Evolutionary conservation across 2,113 vertebrate genomes (phyloP).

Genomic region (Nicator chloris): DNA sequence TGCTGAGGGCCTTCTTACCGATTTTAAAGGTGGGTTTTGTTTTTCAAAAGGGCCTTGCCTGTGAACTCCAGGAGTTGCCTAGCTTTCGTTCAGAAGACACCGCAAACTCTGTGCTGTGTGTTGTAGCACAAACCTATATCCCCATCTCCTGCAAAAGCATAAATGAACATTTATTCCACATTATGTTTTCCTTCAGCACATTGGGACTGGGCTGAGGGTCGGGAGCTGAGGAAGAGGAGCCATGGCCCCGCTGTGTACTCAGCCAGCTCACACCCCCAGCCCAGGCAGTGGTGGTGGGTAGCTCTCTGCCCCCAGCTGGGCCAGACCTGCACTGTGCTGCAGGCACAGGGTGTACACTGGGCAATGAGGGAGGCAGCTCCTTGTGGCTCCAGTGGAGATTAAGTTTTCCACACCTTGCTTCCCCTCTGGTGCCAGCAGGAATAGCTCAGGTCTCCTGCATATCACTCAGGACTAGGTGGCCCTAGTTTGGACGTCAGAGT

Average conservation of each 20-base stretch:
- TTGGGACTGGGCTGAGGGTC: neutral
- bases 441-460: neutral
- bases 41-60: neutral
- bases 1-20: neutral
- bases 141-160: neutral
- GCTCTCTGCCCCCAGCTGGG: neutral
- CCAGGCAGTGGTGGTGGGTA: neutral
- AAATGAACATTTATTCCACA: neutral
- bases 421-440: neutral
- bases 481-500: neutral
- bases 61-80: neutral
- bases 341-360: neutral
- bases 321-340: neutral
- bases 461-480: fast-evolving
- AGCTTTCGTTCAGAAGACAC: neutral
- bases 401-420: neutral
- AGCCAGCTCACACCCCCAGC: neutral
- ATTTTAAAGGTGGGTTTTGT: neutral
- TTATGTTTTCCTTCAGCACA: neutral
- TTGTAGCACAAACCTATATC: neutral
- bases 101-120: neutral
- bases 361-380: neutral
- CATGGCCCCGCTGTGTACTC: fast-evolving
- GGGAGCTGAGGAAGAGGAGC: neutral
- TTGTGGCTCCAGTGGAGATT: neutral